These are phyloP conservation scores for Drosophila lowei DNA, from an alignment of 1,140 invertebrate genomes.

Conservation along the genomic window DNA sequence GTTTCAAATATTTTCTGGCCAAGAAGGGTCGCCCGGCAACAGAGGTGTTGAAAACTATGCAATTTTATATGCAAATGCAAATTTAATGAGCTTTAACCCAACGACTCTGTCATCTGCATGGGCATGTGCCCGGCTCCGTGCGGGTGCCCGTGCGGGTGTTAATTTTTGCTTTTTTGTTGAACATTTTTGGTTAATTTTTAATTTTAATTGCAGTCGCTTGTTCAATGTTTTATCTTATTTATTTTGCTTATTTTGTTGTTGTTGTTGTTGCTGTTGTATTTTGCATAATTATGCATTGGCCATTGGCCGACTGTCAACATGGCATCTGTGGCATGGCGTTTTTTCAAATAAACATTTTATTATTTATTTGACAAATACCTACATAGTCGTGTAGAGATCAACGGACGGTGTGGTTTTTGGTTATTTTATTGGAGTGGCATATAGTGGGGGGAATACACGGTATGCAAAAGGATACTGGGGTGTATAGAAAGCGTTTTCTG, in stretches of 20 bases:
- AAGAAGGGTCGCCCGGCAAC: not conserved
- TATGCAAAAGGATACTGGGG: not conserved
- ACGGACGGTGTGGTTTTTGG: not conserved
- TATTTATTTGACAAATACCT: constrained; percentile 58
- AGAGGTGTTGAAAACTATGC: constrained; percentile 62
- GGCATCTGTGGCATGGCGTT: constrained; percentile 29
- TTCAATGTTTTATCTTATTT: constrained; percentile 47
- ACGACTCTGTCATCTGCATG: constrained; percentile 2
- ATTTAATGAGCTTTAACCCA: constrained; percentile 77
- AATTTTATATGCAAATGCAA: constrained; percentile 73
- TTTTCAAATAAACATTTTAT: constrained; percentile 50
- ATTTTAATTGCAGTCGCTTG: constrained; percentile 76
- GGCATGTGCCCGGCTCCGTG: not conserved
- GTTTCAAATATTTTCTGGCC: constrained; percentile 37
- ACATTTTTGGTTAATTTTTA: constrained; percentile 79
- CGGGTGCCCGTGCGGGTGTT: constrained; percentile 47
- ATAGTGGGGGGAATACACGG: not conserved
- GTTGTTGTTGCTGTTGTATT: constrained; percentile 31
- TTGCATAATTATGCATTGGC: constrained; percentile 70
- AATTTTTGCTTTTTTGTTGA: constrained; percentile 31
- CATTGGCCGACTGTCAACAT: constrained; percentile 38
- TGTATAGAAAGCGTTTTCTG: too few species aligned
- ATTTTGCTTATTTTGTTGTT: constrained; percentile 19
- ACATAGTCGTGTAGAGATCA: not conserved
- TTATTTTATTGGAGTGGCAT: too few species aligned